Base-by-base conservation (phyloP, 2,113 vertebrate genomes). In the Geothlypis trichas region DNA sequence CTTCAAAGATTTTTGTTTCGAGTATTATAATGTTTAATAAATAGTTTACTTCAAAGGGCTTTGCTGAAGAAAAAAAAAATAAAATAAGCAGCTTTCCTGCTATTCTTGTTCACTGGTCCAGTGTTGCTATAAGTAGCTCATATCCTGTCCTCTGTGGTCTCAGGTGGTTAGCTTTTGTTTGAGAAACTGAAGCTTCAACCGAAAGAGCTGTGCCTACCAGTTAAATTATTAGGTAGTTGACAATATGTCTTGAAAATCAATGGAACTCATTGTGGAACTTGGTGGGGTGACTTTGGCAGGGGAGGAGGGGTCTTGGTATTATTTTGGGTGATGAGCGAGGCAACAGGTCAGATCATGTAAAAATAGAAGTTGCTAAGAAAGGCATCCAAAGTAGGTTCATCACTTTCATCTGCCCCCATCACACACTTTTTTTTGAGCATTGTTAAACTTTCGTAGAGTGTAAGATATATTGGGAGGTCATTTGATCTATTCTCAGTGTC, bases 101-200 rank as follows among this genome's bases (percentile, higher is more conserved):
- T 98, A 99, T 99, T 99, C 99, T 99, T 99, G 98, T 98, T 97
- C 94, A 91, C 97, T 97, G 98, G 98, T 98, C 98, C 98, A 97
- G 97, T 94, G 93, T 97, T 98, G 98, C 99, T 99, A 99, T 99
- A 99, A 99, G 99, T 99, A 99, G 99, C 99, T 98, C 98, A 98
- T 98, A 99, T 99, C 99, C 99, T 99, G 99, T 98, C 97, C 97
- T 98, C 98, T 98, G 98, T 98, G 98, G 98, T 99, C 99, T 99
- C 98, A 99, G 99, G 98, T 99, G 99, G 98, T 98, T 98, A 98
- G 58, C 97, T 98, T 99, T 99, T 99, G 98, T 99, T 99, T 99
- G 96, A 97, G 97, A 98, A 98, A 98, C 98, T 97, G 97, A 98
- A 96, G 96, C 97, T 98, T 95, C 94, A 95, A 93, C 97, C 71